These are phyloP conservation scores for Apocrypta bakeri DNA, from an alignment of 1,140 invertebrate species.

Conservation along the genomic window DNA sequence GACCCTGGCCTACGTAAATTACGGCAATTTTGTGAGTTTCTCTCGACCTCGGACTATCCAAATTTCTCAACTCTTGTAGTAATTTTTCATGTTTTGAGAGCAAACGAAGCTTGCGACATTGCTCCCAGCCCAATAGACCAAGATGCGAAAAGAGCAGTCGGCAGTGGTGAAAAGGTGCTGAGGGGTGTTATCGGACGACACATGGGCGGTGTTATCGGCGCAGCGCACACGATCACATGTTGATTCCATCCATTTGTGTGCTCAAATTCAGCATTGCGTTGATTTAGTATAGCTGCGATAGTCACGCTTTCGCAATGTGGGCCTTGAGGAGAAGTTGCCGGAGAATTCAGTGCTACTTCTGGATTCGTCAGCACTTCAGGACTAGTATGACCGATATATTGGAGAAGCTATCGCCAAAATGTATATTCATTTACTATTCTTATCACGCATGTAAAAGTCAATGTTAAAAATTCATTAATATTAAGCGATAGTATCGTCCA, in stretches of 20 bases:
- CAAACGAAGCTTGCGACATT: slow-evolving; percentile 88
- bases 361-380: slow-evolving; percentile 89
- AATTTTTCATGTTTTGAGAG: slow-evolving; percentile 93
- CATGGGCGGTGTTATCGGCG: slow-evolving; percentile 62
- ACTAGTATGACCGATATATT: slow-evolving; percentile 93
- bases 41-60: slow-evolving; percentile 92
- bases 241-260: slow-evolving; percentile 76
- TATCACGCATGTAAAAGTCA: slow-evolving; percentile 46
- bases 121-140: slow-evolving; percentile 92
- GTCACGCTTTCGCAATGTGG: slow-evolving; percentile 86
- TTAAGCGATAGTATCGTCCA: slow-evolving; percentile 83
- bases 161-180: slow-evolving; percentile 87
- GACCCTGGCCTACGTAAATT: slow-evolving; percentile 97
- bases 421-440: too few relatives aligned
- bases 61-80: slow-evolving; percentile 91
- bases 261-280: slow-evolving; percentile 85
- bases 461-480: slow-evolving; percentile 52
- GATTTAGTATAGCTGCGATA: slow-evolving; percentile 87
- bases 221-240: slow-evolving; percentile 67
- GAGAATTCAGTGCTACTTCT: slow-evolving; percentile 82
- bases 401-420: slow-evolving; percentile 80
- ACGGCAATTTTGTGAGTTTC: slow-evolving; percentile 99
- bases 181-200: slow-evolving; percentile 69
- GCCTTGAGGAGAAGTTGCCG: slow-evolving; percentile 81
- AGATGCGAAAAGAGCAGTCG: slow-evolving; percentile 92